Evolutionary conservation across 2,113 vertebrate genomes (phyloP), one percentile per base, ranked within the genome.

Genomic region (Trichomycterus rosablanca): DNA sequence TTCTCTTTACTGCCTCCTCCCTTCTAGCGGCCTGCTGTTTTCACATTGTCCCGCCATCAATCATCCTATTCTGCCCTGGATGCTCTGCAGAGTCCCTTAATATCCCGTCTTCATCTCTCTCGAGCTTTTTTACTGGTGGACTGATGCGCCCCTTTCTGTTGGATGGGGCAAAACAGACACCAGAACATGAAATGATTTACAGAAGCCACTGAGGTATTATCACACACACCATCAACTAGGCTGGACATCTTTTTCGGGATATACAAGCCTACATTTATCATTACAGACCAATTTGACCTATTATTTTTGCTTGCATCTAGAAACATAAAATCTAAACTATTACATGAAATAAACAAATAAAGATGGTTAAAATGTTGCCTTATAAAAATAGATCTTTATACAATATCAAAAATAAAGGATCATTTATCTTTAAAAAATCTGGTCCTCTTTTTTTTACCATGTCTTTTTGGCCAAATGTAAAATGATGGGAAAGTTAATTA

Each of bases 61-160:
- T 96, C 93, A 95, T 88, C 85, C 89, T 84, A 90, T 87, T 89
- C 88, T 88, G 88, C 87, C 89, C 85, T 68, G 90, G 90, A 93
- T 91, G 91, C 89, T 92, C 90, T 93, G 92, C 91, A 89, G 91
- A 93, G 89, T 92, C 89, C 89, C 90, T 92, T 92, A 93, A 93
- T 93, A 92, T 92, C 91, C 90, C 86, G 87, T 88, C 90, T 93
- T 92, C 90, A 91, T 93, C 90, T 93, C 90, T 92, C 90, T 91
- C 90, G 89, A 19, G 44, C 37, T 43, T 44, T 54, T 54, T 56
- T 60, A 89, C 88, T 90, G 87, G 87, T 84, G 89, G 88, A 89
- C 89, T 88, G 87, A 91, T 89, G 88, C 90, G 87, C 86, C 86
- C 84, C 84, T 85, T 87, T 83, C 87, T 83, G 85, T 84, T 83